These are phyloP conservation scores for Caenorhabditis auriculariae DNA, from an alignment of 2,888 invertebrate species.

Conservation along the genomic window DNA sequence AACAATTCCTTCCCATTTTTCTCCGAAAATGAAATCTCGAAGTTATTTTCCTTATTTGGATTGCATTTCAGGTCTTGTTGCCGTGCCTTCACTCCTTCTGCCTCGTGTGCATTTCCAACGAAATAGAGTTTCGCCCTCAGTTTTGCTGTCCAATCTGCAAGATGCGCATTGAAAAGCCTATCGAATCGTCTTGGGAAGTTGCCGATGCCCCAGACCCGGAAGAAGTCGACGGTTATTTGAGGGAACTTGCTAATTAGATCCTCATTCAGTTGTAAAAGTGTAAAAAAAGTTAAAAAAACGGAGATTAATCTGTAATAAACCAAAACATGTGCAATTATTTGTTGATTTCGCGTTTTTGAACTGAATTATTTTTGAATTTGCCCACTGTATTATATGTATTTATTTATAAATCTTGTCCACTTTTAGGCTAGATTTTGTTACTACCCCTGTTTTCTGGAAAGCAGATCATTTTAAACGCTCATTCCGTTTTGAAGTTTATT, in stretches of 20 bases:
- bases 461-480: no score
- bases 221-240: constrained; percentile 35
- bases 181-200: constrained; percentile 39
- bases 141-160: constrained; percentile 40
- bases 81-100: constrained; percentile 43
- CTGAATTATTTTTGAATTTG: neutral
- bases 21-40: no score
- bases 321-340: no score
- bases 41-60: constrained; percentile 2
- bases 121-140: constrained; percentile 30
- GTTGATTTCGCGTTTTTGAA: neutral
- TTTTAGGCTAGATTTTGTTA: no score
- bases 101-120: constrained; percentile 24
- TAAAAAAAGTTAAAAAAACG: no score
- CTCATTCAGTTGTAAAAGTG: no score
- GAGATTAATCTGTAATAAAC: no score
- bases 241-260: no score
- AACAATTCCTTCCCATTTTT: no score
- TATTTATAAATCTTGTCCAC: neutral
- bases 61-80: constrained; percentile 20
- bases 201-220: constrained; percentile 26
- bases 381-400: neutral
- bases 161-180: constrained; percentile 20
- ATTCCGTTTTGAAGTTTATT: neutral
- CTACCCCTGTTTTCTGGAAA: no score